Evolutionary conservation across 30 jellyfish, hydroid and myxozoan species (phyloP), one percentile per base, ranked within the genome.

Genomic region (Turritopsis dohrnii): DNA sequence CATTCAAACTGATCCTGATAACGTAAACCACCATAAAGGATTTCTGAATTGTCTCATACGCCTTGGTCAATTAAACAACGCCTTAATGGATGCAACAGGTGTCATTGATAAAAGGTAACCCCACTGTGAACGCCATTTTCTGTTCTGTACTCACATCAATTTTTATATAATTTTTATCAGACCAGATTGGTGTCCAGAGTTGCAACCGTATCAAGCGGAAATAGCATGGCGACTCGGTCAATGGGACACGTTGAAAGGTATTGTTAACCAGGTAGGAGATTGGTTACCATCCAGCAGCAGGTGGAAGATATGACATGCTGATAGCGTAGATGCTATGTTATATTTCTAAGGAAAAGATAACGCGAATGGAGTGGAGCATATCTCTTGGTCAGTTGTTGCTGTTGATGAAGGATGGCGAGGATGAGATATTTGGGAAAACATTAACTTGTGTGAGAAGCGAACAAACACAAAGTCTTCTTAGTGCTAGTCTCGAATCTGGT

Each of bases 181-280:
- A 54, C 88, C 87, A 53, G 81, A 71, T 0, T 91, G 97, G 97
- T 74, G 82, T n/a, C 71, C 84, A n/a, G 96, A 91, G 21, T 72
- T 91, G 28, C 84, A 73, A 66, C 94, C 97, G 1, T 87, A 26
- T 22, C 97, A 91, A 31, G 88, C 97, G 23, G 97, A 91, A 71
- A 90, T 93, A 18, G 90, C 96, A 19, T 91, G 97, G 97, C 74
- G 97, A 52, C 96, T 91, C 52, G 97, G 97, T 19, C 96, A 87
- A 54, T 91, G 97, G 97, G 97, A 91, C 72, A 79, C 88, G 4
- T 82, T 91, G 0, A 75, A 82, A 26, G 90, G 84, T 53, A 71
- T 53, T 24, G 79, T 86, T 26, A 84, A 85, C 25, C 86, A 81
- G 89, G 97, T 90, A 76, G 21, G 79, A 52, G 77, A 19, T 8